A percentile compares a stretch with the other conserved stretches of the same genome.
phyloP scores from a whole-genome alignment of 1,140 invertebrate genomes.

The Eriocheir sinensis region DNA sequence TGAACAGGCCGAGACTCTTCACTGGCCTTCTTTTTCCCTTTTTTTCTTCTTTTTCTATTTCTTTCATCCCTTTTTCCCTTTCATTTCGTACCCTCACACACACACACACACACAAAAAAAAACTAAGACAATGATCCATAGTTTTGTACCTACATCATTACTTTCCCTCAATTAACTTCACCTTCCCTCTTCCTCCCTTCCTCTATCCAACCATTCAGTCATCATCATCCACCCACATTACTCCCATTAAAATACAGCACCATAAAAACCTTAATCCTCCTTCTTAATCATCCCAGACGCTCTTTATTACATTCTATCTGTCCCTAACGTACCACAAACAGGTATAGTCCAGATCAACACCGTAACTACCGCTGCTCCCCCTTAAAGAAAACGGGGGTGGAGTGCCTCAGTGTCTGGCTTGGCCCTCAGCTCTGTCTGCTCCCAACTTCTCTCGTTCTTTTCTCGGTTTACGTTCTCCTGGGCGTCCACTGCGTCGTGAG shows the following conservation, averaged over 20 bases:
- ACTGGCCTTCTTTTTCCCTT: conserved; percentile 9
- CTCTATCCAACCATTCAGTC: no score
- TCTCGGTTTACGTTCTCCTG: not conserved
- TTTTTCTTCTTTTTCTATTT: not conserved
- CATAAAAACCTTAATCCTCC: not conserved
- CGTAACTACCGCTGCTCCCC: not conserved
- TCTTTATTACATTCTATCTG: not conserved
- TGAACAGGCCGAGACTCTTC: conserved; percentile 21
- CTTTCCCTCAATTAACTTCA: no score
- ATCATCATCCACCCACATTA: no score
- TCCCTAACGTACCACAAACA: not conserved
- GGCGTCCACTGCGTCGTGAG: not conserved
- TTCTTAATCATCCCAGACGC: not conserved
- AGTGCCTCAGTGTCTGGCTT: not conserved
- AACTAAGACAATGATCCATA: not conserved
- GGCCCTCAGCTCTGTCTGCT: not conserved
- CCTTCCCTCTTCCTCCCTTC: no score
- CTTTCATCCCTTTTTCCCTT: not conserved
- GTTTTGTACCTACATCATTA: no score
- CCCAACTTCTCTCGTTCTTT: not conserved
- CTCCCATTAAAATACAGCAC: no score
- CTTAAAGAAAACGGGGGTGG: not conserved
- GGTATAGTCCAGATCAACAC: no score
- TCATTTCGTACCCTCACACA: not conserved
- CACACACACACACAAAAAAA: not conserved